Evolutionary conservation across 64 coral and sea anemone genomes (phyloP).

Genomic region (Montipora foliosa): DNA sequence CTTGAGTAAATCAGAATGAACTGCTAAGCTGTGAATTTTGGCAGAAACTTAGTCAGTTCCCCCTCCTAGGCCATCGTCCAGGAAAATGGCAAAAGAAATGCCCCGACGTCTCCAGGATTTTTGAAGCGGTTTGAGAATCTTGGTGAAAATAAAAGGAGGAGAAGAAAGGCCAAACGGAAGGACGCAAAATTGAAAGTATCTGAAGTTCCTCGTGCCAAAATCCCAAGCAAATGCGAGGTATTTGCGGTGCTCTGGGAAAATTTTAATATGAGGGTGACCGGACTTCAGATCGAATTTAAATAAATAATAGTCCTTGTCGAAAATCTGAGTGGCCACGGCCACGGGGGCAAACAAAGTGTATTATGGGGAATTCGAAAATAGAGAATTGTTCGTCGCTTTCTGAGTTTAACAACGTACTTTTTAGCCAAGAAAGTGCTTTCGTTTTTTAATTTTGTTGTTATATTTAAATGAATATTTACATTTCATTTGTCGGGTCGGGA

Average conservation of each 20-base stretch:
- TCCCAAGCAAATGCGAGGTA: conserved; percentile 15
- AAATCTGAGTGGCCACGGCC: neutral
- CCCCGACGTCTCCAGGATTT: conserved; percentile 9
- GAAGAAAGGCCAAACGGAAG: conserved; percentile 43
- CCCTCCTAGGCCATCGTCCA: conserved; percentile 29
- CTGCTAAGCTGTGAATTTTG: neutral
- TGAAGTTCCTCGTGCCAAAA: conserved; percentile 1
- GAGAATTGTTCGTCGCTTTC: too few relatives aligned
- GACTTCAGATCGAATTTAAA: conserved; percentile 48
- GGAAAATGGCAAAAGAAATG: conserved; percentile 15
- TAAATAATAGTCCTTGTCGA: neutral
- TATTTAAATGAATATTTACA: too few relatives aligned
- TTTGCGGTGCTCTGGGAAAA: conserved; percentile 4
- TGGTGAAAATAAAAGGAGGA: conserved; percentile 31
- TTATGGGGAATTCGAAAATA: too few relatives aligned
- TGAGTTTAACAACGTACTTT: too few relatives aligned
- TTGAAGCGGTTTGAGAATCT: neutral
- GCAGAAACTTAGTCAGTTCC: neutral
- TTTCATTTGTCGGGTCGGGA: too few relatives aligned
- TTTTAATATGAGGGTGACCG: neutral
- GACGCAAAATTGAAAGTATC: conserved; percentile 48
- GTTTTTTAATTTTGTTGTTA: too few relatives aligned
- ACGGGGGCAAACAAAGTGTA: neutral
- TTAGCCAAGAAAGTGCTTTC: too few relatives aligned
- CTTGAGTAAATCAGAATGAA: conserved; percentile 17